These are phyloP conservation scores for Tipula vernalis DNA, from an alignment of 2,888 invertebrate genomes.

Conservation along the genomic window DNA sequence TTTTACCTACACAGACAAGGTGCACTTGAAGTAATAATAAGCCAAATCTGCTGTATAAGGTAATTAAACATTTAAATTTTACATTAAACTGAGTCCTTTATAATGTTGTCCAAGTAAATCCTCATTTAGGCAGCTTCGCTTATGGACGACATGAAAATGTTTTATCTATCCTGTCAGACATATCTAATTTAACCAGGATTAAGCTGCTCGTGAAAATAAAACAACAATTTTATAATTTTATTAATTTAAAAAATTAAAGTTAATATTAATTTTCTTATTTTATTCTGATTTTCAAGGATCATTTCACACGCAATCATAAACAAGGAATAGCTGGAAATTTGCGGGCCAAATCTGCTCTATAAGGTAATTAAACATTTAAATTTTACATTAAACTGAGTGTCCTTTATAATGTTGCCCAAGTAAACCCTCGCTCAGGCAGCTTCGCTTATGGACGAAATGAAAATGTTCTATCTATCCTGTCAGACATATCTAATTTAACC, in stretches of 20 bases:
- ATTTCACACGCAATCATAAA: slow-evolving; percentile 99
- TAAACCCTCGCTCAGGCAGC: slow-evolving; percentile 20
- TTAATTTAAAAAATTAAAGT: neutral
- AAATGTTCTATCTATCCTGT: slow-evolving; percentile 10
- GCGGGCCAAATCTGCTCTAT: slow-evolving; percentile 99
- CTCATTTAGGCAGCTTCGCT: slow-evolving; percentile 25
- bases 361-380: no score
- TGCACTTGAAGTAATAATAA: no score
- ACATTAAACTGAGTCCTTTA: slow-evolving; percentile 23
- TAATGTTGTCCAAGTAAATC: slow-evolving; percentile 24
- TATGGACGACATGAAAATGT: slow-evolving; percentile 25
- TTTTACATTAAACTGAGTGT: no score
- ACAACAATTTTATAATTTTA: neutral
- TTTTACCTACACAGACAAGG: neutral
- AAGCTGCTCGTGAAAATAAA: slow-evolving; percentile 4
- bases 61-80: neutral
- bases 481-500: neutral
- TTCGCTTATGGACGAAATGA: slow-evolving; percentile 30
- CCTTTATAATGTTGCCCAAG: slow-evolving; percentile 29
- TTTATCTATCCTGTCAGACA: slow-evolving; percentile 10
- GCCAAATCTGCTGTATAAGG: neutral
- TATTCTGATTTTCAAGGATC: slow-evolving; percentile 55
- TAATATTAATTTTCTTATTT: neutral
- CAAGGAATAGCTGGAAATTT: slow-evolving; percentile 98
- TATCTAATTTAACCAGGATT: neutral